Percentiles rank a stretch among this genome's conserved stretches.
Evolutionary conservation across 1,140 invertebrate genomes (phyloP).

Genomic region (Cherax quadricarinatus): DNA sequence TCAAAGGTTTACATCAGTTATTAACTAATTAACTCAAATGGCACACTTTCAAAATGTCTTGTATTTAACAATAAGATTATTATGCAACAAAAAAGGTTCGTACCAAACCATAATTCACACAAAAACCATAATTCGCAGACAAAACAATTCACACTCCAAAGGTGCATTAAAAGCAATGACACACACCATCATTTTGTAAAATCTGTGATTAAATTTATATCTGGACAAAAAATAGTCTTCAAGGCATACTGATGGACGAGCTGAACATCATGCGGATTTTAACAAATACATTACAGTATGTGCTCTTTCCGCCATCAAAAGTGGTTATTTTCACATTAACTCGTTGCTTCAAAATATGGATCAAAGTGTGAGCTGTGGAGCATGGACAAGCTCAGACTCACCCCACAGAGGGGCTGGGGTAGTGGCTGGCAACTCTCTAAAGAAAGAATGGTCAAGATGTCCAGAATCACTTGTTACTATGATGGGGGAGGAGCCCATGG

Average conservation of each 20-base stretch:
- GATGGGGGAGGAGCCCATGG: conserved; percentile 1
- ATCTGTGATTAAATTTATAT: not conserved
- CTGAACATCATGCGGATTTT: not conserved
- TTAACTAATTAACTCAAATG: too few species aligned
- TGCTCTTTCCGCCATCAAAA: not conserved
- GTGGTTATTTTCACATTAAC: conserved; percentile 31
- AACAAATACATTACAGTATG: not conserved
- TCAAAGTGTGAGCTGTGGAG: not conserved
- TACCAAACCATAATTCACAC: not conserved
- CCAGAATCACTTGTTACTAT: conserved; percentile 10
- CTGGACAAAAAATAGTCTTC: not conserved
- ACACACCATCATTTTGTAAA: not conserved
- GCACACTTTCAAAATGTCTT: not conserved
- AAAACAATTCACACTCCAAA: not conserved
- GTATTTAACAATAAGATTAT: not conserved
- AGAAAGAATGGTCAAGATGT: not conserved
- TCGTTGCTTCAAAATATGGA: not conserved
- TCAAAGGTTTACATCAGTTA: too few species aligned
- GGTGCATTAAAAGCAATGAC: not conserved
- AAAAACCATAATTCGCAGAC: too few species aligned
- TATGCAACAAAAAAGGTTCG: not conserved
- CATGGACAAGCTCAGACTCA: conserved; percentile 23
- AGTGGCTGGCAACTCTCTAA: conserved; percentile 18
- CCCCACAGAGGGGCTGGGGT: conserved; percentile 41
- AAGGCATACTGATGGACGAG: not conserved